Evolutionary conservation across 2,113 vertebrate genomes (phyloP), one percentile per base, ranked within the genome.

Genomic region (Oreochromis aureus): DNA sequence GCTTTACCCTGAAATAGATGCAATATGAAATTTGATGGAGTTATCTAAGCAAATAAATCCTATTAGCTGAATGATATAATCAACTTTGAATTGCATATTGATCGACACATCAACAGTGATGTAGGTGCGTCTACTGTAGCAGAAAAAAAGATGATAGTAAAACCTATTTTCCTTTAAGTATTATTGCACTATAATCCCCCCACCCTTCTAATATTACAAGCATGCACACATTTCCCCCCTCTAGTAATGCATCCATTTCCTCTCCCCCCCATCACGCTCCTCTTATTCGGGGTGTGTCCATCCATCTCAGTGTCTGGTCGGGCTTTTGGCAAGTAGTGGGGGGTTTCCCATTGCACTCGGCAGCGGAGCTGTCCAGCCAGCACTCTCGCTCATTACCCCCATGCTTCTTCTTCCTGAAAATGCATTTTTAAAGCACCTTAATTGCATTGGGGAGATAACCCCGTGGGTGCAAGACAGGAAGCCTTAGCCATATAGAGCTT

Each of bases 391-490:
- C 97, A 97, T 97, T 97, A 98, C 97, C 97, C 96, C 97, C 93
- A 94, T 82, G 87, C 89, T 86, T 91, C 97, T 94, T 97, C 97
- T 98, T 98, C 97, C 98, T 98, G 98, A 98, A 99, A 98, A 98
- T 98, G 97, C 97, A 98, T 97, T 98, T 98, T 97, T 97, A 98
- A 94, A 98, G 97, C 96, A 96, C 96, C 97, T 97, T 98, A 99
- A 99, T 99, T 99, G 98, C 97, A 98, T 98, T 98, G 97, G 97
- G 97, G 97, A 98, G 98, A 98, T 98, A 98, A 98, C 97, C 97
- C 97, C 96, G 96, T 96, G 97, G 97, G 97, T 96, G 95, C 96
- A 96, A 97, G 97, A 98, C 98, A 98, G 98, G 98, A 99, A 98
- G 97, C 97, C 94, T 86, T 95, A 96, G 96, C 96, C 96, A 92